Conservation (phyloP, 2,888 invertebrate genomes). For the Ypsolopha sequella region DNA sequence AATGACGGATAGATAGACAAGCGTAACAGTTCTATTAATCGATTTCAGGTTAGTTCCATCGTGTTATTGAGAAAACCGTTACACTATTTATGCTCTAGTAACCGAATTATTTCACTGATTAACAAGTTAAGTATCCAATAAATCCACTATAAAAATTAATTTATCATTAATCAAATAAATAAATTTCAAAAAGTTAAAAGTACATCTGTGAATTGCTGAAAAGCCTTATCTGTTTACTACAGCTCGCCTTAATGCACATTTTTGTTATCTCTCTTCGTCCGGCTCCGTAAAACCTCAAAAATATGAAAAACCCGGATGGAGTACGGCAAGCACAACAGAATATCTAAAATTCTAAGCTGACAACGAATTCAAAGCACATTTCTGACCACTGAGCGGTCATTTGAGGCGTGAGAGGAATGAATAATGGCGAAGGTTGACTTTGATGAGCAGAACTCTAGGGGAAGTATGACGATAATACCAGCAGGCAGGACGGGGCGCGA, state of each 20-base stretch:
- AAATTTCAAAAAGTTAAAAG: neutral
- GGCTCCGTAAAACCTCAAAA: neutral
- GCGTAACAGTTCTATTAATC: constrained; percentile 21
- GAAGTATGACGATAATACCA: constrained; percentile 41
- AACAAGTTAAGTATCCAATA: neutral
- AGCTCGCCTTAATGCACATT: too few species aligned
- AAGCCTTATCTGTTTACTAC: too few species aligned
- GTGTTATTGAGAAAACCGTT: constrained; percentile 19
- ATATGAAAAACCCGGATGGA: constrained; percentile 10
- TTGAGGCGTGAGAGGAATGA: constrained; percentile 32
- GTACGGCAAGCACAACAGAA: neutral
- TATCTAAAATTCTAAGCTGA: constrained; percentile 4
- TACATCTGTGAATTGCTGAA: too few species aligned
- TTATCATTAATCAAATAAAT: too few species aligned
- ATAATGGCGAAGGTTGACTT: neutral
- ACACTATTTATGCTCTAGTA: constrained; percentile 10
- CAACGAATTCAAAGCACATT: constrained; percentile 29
- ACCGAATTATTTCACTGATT: constrained; percentile 7
- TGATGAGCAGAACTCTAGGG: constrained; percentile 9
- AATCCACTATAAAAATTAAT: too few species aligned
- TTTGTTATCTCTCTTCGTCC: too few species aligned
- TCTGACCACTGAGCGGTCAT: constrained; percentile 32
- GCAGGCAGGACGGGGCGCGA: constrained; percentile 25
- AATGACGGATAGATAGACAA: constrained; percentile 18
- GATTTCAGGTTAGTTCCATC: constrained; percentile 27